phyloP scores from a whole-genome alignment of 1,140 invertebrate species.

The Cherax quadricarinatus region DNA sequence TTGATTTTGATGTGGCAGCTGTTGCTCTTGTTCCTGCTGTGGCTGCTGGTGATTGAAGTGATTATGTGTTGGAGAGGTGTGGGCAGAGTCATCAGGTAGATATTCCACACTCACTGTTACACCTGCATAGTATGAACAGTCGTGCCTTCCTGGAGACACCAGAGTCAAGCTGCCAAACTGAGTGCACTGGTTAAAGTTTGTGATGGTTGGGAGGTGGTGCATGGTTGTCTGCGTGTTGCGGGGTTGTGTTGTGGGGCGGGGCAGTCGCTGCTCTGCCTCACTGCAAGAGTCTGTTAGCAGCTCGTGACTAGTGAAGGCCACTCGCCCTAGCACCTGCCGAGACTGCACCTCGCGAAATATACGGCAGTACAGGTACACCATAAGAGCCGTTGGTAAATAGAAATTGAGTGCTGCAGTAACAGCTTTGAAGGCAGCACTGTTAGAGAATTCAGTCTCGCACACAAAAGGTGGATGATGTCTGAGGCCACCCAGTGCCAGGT shows the following conservation, averaged over 20 bases:
- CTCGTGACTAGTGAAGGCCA: conserved; percentile 44
- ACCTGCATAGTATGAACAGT: conserved; percentile 52
- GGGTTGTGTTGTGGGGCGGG: background rate
- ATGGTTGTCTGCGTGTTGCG: conserved; percentile 27
- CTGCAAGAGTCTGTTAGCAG: conserved; percentile 57
- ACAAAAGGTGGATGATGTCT: conserved; percentile 74
- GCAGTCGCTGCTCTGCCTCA: conserved; percentile 23
- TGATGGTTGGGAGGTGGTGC: background rate
- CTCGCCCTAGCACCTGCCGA: conserved; percentile 55
- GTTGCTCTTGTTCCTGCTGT: background rate
- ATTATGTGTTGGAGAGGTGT: conserved; percentile 21
- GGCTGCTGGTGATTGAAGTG: background rate
- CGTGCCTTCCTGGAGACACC: conserved; percentile 42
- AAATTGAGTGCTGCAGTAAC: conserved; percentile 81
- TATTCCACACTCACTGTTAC: conserved; percentile 57
- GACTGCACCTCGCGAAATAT: conserved; percentile 69
- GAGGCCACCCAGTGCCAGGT: conserved; percentile 75
- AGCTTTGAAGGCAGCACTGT: conserved; percentile 77
- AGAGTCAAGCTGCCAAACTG: conserved; percentile 56
- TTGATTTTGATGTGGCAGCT: conserved; percentile 5
- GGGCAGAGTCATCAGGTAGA: conserved; percentile 41
- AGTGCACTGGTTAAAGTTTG: conserved; percentile 7
- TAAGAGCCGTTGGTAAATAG: conserved; percentile 80
- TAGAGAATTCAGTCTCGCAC: conserved; percentile 81
- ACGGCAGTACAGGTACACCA: conserved; percentile 79